Percentiles rank a stretch among this genome's conserved stretches.
Conservation (phyloP, 2,888 invertebrate genomes). For the Lysandra coridon region DNA sequence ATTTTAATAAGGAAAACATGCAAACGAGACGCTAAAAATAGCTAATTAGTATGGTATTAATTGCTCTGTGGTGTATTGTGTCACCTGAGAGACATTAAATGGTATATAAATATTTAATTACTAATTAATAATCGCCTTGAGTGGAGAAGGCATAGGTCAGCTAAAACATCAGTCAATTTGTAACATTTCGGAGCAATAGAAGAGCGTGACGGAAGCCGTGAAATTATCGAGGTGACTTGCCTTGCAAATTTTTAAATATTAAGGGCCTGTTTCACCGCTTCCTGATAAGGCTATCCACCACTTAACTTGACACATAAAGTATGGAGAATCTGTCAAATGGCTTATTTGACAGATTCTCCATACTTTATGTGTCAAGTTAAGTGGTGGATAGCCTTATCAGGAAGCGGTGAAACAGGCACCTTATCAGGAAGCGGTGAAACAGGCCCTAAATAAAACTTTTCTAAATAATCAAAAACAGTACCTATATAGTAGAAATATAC, state of each 20-base stretch:
- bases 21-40: background rate
- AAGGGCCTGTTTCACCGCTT: no score
- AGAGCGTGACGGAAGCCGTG: background rate
- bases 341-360: no score
- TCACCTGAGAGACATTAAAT: slow-evolving; percentile 2
- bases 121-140: slow-evolving; percentile 10
- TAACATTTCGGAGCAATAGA: background rate
- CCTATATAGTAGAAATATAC: no score
- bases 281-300: no score
- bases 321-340: no score
- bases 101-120: background rate
- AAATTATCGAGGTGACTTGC: background rate
- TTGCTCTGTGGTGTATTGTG: background rate
- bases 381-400: no score
- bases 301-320: no score
- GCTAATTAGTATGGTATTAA: slow-evolving; percentile 12
- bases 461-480: no score
- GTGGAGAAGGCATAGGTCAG: background rate
- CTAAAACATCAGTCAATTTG: background rate
- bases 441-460: no score
- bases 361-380: no score
- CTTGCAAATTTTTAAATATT: background rate
- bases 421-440: no score
- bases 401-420: no score
- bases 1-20: background rate